Base-by-base conservation (phyloP, 2,797 vertebrate genomes). In the Simalia tracyae region DNA sequence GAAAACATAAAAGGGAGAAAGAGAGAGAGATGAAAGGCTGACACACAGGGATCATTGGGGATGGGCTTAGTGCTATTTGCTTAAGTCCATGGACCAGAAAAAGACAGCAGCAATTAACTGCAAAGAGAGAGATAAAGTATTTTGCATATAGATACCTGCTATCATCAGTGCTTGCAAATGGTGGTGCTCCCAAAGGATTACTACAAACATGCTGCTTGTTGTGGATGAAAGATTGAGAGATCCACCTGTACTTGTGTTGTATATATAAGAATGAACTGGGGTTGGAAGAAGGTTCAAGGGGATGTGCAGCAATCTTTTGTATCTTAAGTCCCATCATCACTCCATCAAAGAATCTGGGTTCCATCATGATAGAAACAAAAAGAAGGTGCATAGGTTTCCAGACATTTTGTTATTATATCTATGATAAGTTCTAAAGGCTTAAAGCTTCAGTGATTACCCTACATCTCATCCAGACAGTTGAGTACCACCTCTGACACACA, bases 161-260 rank as follows among this genome's bases (percentile, higher is more conserved):
- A 88, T 88, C 87, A 89, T 68, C 36, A 50, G 19, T 59, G 81
- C 31, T 22, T 42, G 36, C 24, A 36, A 57, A 66, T 17, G 24
- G 36, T 19, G 31, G 31, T 92, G 76, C 72, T 92, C 60, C 61
- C 76, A 92, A 89, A 89, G 36, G 59, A 84, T 92, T 87, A 66
- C 81, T 63, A n/a, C n/a, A n/a, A n/a, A n/a, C 2, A 28, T 57
- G 61, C 54, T 26, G 0, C 31, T 60, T 11, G 0, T 15, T 54
- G 6, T 15, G 4, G 66, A 84, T 57, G 76, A 8, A 3, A 66
- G 88, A 4, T 5, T 1, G 0, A 86, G n/a, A 42, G 66, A 87
- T 87, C 46, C 9, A 54, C 4, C 85, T 24, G 15, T 81, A 24
- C 4, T 4, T 8, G 22, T 36, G 56, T 42, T 19, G 42, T 5